Evolutionary conservation across 2,797 vertebrate genomes (phyloP).

Genomic region (Hyperoplus lanceolatus): DNA sequence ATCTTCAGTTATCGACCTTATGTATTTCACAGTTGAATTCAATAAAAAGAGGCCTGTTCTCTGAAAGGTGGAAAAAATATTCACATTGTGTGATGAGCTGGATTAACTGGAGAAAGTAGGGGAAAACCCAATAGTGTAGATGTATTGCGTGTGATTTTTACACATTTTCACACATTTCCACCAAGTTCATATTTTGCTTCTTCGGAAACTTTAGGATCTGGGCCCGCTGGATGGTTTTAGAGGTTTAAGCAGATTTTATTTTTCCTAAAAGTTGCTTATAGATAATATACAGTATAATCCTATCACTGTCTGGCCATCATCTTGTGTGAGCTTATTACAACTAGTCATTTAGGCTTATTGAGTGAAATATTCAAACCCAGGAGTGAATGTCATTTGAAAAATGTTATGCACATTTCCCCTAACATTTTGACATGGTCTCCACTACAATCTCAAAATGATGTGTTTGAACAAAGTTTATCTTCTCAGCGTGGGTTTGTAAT

Average conservation of each 20-base stretch:
- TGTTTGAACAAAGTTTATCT: not conserved
- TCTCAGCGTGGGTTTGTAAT: not conserved
- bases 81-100: constrained; percentile 6
- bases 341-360: not conserved
- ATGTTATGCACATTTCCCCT: not conserved
- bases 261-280: not conserved
- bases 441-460: not conserved
- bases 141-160: too few relatives aligned
- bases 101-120: not conserved
- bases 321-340: not conserved
- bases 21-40: constrained; percentile 9
- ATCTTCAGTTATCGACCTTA: not conserved
- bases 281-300: too few relatives aligned
- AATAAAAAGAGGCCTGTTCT: constrained; percentile 5
- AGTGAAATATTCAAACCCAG: not conserved
- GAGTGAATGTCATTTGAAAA: not conserved
- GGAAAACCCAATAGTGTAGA: too few relatives aligned
- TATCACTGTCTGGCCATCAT: not conserved
- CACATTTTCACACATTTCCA: too few relatives aligned
- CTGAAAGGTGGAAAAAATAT: constrained; percentile 10
- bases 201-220: not conserved
- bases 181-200: too few relatives aligned
- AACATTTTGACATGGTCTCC: not conserved
- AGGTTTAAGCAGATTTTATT: not conserved
- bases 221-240: not conserved